Evolutionary conservation across 2,888 invertebrate species (phyloP), one percentile per base, ranked within the genome.

Genomic region (Coremacera marginata): DNA sequence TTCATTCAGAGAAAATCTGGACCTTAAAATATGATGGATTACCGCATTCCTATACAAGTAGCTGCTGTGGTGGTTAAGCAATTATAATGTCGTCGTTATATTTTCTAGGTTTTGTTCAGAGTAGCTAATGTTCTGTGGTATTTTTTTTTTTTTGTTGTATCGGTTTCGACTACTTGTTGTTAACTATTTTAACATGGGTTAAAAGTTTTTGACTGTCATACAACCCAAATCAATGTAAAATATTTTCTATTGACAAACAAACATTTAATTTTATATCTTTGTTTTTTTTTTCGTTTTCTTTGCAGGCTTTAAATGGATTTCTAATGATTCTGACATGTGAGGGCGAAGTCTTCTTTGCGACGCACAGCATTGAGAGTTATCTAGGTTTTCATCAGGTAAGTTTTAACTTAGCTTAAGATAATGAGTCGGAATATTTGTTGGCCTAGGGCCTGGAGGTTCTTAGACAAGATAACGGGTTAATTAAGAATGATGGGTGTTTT

Each of bases 311-410:
- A 89, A 99, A 99, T 91, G 99, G 99, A 86, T 99, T 99, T 93
- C 94, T 99, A 88, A 95, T 99, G 93, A 98, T 99, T 88, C 93
- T 99, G 82, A 98, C 98, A 83, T 98, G 98, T 91, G 98, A 99
- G 89, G 99, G 99, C 80, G 99, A 99, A 90, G 98, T 99, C 71
- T 99, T 99, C 93, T 99, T 98, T 91, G 98, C 98, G 78, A 98
- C 99, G 81, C 97, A 99, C 92, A 98, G 98, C 90, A 99, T 99
- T 90, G 99, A 99, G 92, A 98, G 97, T 90, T 99, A 98, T 91
- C 93, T 99, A 88, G 99, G 99, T 90, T 99, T 99, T 92, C 99
- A 99, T 92, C 99, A 99, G 95, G 99, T 99, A 91, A 91, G 91
- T 78, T 31, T 49, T 49, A 25, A 4, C 4, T 34, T 14, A 14